Base-by-base conservation (phyloP, 2,888 invertebrate species). In the Netelia inedita region DNA sequence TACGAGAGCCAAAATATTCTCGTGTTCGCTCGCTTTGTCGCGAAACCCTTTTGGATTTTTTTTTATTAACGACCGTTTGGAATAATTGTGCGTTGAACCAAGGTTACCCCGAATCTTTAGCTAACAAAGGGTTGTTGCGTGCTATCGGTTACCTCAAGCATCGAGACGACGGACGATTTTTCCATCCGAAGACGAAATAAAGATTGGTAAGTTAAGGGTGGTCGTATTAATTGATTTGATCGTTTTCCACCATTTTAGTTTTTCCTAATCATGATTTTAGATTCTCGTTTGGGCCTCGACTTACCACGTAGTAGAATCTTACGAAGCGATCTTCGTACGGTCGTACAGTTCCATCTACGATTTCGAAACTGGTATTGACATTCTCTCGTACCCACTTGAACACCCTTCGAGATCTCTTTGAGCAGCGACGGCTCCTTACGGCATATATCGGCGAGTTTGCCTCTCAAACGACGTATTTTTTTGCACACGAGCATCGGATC, bases 401-500 rank as follows among this genome's bases (percentile, higher is more conserved):
- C 97, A 23, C 98, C 98, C 90, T 96, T 96, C 79, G 96, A 96
- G 91, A 98, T 98, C 94, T 98, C 97, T 91, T 96, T 96, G 87
- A 98, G 95, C 73, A 98, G 95, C 87, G 95, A 95, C 71, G 96
- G 96, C 94, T 98, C 98, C 94, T 97, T 97, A 89, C 96, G 96
- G 94, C 98, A 98, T 93, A 97, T 97, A 92, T 97, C 96, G 41
- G 96, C 96, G 92, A 97, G 95, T 91, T 97, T 96, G 86, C 97
- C 96, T 89, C 96, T 95, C 89, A 97, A 94, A 89, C 97, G 95
- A 84, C 97, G 95, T 88, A 97, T 96, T 94, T 97, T 98, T 94
- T 97, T 97, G 95, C 98, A 98, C 92, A 98, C 96, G 94, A 97
- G 96, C 93, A 96, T 96, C 88, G 98, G 98, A 94, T 98, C 98